phyloP scores from a whole-genome alignment of 2,113 vertebrate genomes.

The Raphicerus campestris region DNA sequence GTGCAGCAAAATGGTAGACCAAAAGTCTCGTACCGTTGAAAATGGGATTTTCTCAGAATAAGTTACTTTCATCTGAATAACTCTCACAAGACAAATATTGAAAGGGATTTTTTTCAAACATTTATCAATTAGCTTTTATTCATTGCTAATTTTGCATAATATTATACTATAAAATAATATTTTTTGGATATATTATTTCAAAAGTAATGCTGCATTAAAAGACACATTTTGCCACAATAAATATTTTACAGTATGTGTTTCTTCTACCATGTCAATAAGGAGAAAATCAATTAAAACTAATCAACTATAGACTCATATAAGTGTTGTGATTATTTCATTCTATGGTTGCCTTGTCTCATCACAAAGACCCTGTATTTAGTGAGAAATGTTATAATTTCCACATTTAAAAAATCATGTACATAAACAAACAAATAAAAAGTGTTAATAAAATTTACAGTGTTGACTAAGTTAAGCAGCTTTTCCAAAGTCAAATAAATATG shows the following conservation, averaged over 20 bases:
- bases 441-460: not conserved
- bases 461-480: not conserved
- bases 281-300: slow-evolving; percentile 38
- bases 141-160: not conserved
- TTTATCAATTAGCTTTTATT: not conserved
- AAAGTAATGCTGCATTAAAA: not conserved
- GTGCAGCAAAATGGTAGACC: rapidly evolving
- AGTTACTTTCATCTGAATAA: not conserved
- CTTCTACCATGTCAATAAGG: not conserved
- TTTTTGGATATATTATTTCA: not conserved
- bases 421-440: not conserved
- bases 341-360: not conserved
- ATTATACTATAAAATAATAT: not conserved
- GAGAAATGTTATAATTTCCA: not conserved
- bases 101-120: not conserved
- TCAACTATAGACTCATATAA: not conserved
- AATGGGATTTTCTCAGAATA: not conserved
- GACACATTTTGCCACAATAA: not conserved
- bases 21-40: not conserved
- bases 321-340: slow-evolving; percentile 9
- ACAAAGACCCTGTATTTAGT: not conserved
- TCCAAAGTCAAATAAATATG: slow-evolving; percentile 20
- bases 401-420: not conserved
- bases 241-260: not conserved
- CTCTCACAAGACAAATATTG: not conserved